Evolutionary conservation across 2,113 vertebrate genomes (phyloP).

Genomic region (Cromileptes altivelis): DNA sequence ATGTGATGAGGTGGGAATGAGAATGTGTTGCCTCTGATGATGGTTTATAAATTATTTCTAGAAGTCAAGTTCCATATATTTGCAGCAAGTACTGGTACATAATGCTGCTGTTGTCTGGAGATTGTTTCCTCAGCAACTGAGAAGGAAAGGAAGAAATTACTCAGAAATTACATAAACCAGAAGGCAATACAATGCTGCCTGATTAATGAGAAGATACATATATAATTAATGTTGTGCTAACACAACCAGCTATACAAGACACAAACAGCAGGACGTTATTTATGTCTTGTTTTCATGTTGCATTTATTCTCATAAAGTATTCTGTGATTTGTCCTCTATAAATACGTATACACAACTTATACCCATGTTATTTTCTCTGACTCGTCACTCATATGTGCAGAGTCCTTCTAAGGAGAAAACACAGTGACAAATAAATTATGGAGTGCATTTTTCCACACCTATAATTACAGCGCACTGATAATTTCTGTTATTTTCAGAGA

Average conservation of each 20-base stretch:
- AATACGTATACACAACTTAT: background rate
- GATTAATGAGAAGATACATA: background rate
- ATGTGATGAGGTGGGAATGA: too few relatives aligned
- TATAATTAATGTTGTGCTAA: background rate
- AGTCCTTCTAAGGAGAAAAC: background rate
- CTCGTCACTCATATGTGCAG: background rate
- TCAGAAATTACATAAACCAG: background rate
- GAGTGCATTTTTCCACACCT: conserved; percentile 35
- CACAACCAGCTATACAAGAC: background rate
- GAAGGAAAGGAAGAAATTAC: background rate
- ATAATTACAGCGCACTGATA: conserved; percentile 51
- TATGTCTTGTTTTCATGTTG: background rate
- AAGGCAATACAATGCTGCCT: background rate
- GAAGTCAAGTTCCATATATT: background rate
- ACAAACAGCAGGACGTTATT: background rate
- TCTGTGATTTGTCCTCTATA: background rate
- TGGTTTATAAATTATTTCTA: background rate
- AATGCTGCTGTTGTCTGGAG: background rate
- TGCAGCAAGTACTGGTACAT: background rate
- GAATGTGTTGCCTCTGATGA: background rate
- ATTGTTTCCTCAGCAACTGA: background rate
- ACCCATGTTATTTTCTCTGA: conserved; percentile 3
- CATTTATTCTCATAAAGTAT: background rate
- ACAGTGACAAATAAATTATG: conserved; percentile 48
- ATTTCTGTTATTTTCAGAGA: conserved; percentile 59